Conservation (phyloP, 2,888 invertebrate species). For the Drosophila quinaria region DNA sequence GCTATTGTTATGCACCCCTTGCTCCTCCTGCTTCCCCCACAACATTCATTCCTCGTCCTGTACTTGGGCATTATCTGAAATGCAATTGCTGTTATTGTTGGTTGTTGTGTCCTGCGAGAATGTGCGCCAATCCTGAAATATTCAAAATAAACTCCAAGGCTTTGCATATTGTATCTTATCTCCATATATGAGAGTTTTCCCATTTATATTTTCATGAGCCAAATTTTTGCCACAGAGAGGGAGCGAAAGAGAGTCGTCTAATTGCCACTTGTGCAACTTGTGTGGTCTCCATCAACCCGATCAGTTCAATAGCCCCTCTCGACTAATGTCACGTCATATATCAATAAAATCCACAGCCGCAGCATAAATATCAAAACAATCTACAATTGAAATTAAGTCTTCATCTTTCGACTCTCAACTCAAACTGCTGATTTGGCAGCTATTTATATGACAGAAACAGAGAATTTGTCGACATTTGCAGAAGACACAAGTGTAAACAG, state of each 20-base stretch:
- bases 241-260: conserved; percentile 34
- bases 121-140: conserved; percentile 65
- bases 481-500: conserved; percentile 61
- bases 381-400: conserved; percentile 18
- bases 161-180: conserved; percentile 36
- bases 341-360: conserved; percentile 31
- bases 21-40: background rate
- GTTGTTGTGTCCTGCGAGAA: conserved; percentile 33
- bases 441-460: conserved; percentile 3
- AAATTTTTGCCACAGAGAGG: background rate
- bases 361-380: conserved; percentile 44
- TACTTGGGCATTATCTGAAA: conserved; percentile 39
- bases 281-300: conserved; percentile 39
- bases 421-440: conserved; percentile 31
- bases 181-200: conserved; percentile 4
- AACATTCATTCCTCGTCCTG: background rate
- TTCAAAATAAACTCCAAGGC: conserved; percentile 59
- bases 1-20: conserved; percentile 39
- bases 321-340: conserved; percentile 19
- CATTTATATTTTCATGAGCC: conserved; percentile 41
- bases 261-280: conserved; percentile 70
- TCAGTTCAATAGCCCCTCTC: conserved; percentile 63
- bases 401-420: conserved; percentile 2
- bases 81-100: conserved; percentile 51
- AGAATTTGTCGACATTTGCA: conserved; percentile 46